These are phyloP conservation scores for Auanema freiburgensis DNA, from an alignment of 2,888 invertebrate species.

Conservation along the genomic window DNA sequence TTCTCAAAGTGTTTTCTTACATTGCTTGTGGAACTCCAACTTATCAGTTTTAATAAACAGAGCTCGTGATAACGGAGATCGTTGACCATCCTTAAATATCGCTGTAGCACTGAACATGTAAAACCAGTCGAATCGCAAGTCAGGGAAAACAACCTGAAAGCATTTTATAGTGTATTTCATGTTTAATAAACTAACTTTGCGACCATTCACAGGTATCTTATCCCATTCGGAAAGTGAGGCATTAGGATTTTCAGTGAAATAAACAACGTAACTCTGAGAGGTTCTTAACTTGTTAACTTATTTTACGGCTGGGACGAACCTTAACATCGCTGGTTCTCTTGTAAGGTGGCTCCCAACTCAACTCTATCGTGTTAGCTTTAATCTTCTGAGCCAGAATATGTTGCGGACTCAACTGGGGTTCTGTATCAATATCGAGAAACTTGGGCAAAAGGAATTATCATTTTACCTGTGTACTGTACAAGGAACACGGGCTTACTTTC, in stretches of 20 bases:
- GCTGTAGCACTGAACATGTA: constrained; percentile 58
- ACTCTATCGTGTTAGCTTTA: constrained; percentile 58
- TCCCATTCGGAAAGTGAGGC: constrained; percentile 60
- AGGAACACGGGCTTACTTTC: constrained; percentile 61
- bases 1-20: constrained; percentile 28
- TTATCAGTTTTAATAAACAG: constrained; percentile 62
- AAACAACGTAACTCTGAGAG: constrained; percentile 58
- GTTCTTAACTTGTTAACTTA: constrained; percentile 4
- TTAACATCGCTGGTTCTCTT: constrained; percentile 61
- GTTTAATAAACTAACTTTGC: constrained; percentile 23
- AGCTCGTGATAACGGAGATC: constrained; percentile 59
- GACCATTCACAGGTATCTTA: constrained; percentile 58
- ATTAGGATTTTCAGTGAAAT: constrained; percentile 61
- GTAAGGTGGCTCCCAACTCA: constrained; percentile 62
- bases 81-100: constrained; percentile 58
- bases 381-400: constrained; percentile 59
- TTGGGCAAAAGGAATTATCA: background rate
- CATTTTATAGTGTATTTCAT: background rate
- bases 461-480: constrained; percentile 61
- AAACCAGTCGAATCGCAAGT: constrained; percentile 63
- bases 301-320: constrained; percentile 22
- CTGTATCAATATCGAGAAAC: constrained; percentile 27
- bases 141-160: constrained; percentile 57
- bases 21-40: constrained; percentile 56
- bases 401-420: constrained; percentile 62